Evolutionary conservation across 1,140 invertebrate species (phyloP), one percentile per base, ranked within the genome.

Genomic region (Agraylea sexmaculata): DNA sequence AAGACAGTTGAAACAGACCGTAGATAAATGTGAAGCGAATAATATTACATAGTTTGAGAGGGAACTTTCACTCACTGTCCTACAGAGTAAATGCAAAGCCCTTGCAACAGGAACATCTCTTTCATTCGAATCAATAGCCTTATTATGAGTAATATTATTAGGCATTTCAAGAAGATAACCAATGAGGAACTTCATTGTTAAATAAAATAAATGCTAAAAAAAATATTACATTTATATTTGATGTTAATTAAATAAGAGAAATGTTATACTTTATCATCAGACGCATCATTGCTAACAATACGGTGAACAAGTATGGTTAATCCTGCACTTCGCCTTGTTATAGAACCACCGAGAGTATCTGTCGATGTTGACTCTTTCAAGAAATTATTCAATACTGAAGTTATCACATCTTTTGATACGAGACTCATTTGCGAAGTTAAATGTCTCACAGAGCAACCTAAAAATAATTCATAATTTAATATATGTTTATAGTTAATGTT

Each of bases 241-340:
- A 36, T 3, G 13, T 39, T 38, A 33, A 16, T 10, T 23, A 30
- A 12, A 27, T 27, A 8, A 27, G 8, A 8, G 8, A 27, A 28
- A 38, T 19, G 21, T 28, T 16, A 34, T 52, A 66, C 64, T 50
- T 65, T 68, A 36, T 56, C 57, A 32, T 58, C 59, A 43, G 70
- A 68, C 40, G 64, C 61, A 52, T 85, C 81, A 49, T 68, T 77
- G 20, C 73, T 71, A 0, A 84, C 70, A 12, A 87, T 71, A 50
- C 70, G 74, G 40, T 83, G 75, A 43, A 87, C 71, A 59, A 86
- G 73, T 20, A 85, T 78, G 4, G 80, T 75, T 2, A 83, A 64
- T 16, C 84, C 85, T n/a, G 81, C 83, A 32, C 80, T 80, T 42
- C 79, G 67, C 41, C 83, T 62, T 1, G 82, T 85, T 4, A 79